Conservation (phyloP, 2,797 vertebrate species). For the Clarias pachynema region DNA sequence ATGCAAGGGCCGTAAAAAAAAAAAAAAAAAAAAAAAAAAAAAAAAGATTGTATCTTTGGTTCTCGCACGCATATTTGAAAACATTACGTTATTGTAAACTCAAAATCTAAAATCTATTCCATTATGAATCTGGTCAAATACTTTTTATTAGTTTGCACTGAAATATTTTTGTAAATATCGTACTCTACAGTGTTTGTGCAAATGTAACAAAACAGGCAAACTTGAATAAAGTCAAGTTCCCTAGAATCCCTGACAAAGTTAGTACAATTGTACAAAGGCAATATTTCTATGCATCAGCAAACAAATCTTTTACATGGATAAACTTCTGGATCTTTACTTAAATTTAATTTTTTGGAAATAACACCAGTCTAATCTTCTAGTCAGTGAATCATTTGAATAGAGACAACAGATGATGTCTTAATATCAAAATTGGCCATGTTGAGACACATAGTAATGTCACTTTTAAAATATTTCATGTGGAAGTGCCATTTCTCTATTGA, state of each 20-base stretch:
- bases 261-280: conserved; percentile 38
- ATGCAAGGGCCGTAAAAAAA: not conserved
- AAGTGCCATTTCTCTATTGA: not conserved
- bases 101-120: not conserved
- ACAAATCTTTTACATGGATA: not conserved
- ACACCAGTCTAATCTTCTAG: not conserved
- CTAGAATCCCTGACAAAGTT: conserved; percentile 52
- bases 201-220: conserved; percentile 50
- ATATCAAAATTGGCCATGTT: not conserved
- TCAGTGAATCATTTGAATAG: not conserved
- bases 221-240: conserved; percentile 30
- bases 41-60: not conserved
- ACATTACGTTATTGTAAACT: not conserved
- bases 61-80: conserved; percentile 4
- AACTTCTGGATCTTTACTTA: not conserved
- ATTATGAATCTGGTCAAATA: conserved; percentile 9
- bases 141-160: conserved; percentile 19
- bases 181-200: conserved; percentile 50
- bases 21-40: no score
- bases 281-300: conserved; percentile 27
- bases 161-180: conserved; percentile 35
- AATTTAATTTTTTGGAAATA: not conserved
- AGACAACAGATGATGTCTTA: not conserved
- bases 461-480: not conserved
- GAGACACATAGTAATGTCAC: not conserved